phyloP scores from a whole-genome alignment of 2,888 invertebrate species.

The Metacarcinus magister region DNA sequence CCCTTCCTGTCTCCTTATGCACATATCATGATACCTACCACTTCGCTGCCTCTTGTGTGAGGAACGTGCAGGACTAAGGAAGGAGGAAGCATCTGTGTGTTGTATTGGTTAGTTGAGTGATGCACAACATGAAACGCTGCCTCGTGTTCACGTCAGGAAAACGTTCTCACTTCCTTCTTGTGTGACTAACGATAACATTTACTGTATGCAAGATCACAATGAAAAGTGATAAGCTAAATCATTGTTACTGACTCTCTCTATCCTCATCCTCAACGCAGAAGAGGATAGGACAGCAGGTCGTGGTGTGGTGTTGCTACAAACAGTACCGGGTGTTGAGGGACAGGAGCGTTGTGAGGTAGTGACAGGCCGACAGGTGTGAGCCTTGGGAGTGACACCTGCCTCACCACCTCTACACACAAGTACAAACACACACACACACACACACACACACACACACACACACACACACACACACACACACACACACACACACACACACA shows the following conservation, averaged over 20 bases:
- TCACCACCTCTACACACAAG: background rate
- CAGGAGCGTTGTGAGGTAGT: background rate
- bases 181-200: background rate
- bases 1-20: background rate
- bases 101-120: background rate
- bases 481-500: too few relatives aligned
- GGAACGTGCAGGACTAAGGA: background rate
- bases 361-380: background rate
- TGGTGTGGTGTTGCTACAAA: background rate
- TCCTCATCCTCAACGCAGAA: background rate
- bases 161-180: background rate
- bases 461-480: background rate
- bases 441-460: slow-evolving; percentile 7
- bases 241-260: background rate
- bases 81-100: background rate
- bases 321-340: background rate
- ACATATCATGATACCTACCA: background rate
- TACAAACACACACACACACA: background rate
- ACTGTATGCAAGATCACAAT: background rate
- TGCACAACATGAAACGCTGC: background rate
- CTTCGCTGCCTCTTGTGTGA: background rate
- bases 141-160: slow-evolving; percentile 29
- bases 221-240: background rate
- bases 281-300: background rate
- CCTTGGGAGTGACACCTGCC: background rate